These are phyloP conservation scores for Atherinomorus stipes DNA, from an alignment of 2,113 vertebrate genomes.

Conservation along the genomic window DNA sequence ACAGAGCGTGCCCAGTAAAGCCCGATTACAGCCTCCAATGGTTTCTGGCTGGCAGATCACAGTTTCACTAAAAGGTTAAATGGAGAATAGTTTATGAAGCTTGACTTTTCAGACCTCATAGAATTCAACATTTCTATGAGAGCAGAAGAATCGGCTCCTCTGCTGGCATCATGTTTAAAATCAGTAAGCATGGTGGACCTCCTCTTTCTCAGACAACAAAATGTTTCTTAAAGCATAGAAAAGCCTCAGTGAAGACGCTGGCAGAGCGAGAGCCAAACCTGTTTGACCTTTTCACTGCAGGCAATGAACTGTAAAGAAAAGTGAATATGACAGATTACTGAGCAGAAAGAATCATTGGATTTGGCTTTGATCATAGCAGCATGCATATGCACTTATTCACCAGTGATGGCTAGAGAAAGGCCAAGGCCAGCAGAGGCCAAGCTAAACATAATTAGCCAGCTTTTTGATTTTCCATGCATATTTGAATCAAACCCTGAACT, in stretches of 20 bases:
- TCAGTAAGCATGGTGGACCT: not conserved
- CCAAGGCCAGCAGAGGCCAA: slow-evolving; percentile 5
- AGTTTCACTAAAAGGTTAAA: slow-evolving; percentile 34
- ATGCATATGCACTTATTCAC: slow-evolving; percentile 1
- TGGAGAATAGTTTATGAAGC: slow-evolving; percentile 5
- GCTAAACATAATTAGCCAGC: not conserved
- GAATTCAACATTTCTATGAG: slow-evolving; percentile 2
- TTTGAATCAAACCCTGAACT: not conserved
- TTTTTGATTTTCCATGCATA: not conserved
- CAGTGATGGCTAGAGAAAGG: not conserved
- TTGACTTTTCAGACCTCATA: slow-evolving; percentile 1
- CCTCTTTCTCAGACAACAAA: not conserved
- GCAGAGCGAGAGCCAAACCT: not conserved
- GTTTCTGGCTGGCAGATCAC: slow-evolving; percentile 52
- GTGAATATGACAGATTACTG: not conserved
- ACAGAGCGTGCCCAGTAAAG: slow-evolving; percentile 41
- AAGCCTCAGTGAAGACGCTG: not conserved
- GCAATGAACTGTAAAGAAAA: not conserved
- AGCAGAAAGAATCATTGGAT: not conserved
- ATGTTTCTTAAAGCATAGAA: not conserved
- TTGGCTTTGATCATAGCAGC: slow-evolving; percentile 5
- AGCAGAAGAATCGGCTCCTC: not conserved
- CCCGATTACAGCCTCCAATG: slow-evolving; percentile 30
- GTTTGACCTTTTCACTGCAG: not conserved
- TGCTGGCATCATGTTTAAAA: slow-evolving; percentile 14